These are phyloP conservation scores for Rhinogobio ventralis DNA, from an alignment of 2,797 vertebrate genomes.

Conservation along the genomic window DNA sequence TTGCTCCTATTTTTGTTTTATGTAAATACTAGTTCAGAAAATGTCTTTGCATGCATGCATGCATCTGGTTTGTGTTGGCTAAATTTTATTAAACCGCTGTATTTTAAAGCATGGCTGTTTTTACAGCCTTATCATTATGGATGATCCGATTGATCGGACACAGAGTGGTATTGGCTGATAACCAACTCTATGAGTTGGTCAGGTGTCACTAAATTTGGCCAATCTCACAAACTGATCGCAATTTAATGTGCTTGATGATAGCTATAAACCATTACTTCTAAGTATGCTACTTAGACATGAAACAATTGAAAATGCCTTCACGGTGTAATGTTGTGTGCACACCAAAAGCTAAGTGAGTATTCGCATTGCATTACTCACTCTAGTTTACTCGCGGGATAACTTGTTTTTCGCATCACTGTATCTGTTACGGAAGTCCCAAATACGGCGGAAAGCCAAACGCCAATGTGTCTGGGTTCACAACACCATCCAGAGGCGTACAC, in stretches of 20 bases:
- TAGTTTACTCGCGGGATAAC: no score
- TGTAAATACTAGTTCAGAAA: neutral
- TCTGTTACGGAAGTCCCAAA: no score
- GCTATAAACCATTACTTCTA: no score
- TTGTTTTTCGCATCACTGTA: no score
- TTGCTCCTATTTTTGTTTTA: constrained; percentile 5
- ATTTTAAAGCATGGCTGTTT: constrained; percentile 5
- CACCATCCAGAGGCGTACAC: no score
- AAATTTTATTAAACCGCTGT: neutral
- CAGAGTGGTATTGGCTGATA: neutral
- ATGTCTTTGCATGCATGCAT: neutral
- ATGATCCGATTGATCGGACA: neutral
- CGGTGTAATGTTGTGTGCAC: no score
- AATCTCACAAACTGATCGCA: neutral
- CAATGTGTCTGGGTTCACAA: no score
- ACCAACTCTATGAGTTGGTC: neutral
- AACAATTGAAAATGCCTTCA: neutral
- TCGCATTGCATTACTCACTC: no score
- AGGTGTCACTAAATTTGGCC: neutral
- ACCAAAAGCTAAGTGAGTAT: no score
- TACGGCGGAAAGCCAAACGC: no score
- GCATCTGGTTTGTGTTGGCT: neutral
- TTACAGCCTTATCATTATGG: constrained; percentile 27
- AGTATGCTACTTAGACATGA: neutral
- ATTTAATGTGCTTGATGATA: neutral